These are phyloP conservation scores for Rhizomys pruinosus DNA, from an alignment of 2,113 vertebrate species.

Conservation along the genomic window DNA sequence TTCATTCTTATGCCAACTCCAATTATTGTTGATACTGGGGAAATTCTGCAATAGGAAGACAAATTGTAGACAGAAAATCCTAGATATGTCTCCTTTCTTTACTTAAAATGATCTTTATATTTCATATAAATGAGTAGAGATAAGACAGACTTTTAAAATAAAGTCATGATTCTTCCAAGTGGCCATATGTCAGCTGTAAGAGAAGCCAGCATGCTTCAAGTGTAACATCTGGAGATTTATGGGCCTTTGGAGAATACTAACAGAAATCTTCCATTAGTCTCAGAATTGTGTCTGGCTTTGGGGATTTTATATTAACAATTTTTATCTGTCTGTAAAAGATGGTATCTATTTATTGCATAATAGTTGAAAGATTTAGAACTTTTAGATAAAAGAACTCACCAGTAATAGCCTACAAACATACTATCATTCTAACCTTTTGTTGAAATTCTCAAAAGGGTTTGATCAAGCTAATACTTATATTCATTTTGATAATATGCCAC, in stretches of 20 bases:
- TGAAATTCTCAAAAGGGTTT: background rate
- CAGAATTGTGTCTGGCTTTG: constrained; percentile 50
- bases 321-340: constrained; percentile 53
- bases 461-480: constrained; percentile 6
- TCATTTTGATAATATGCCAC: background rate
- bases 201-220: background rate
- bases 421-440: background rate
- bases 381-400: background rate
- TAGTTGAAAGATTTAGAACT: constrained; percentile 55
- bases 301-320: constrained; percentile 41
- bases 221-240: constrained; percentile 43
- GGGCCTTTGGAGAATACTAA: background rate
- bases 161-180: constrained; percentile 53
- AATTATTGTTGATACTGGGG: background rate
- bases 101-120: constrained; percentile 38
- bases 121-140: constrained; percentile 25
- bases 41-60: constrained; percentile 27
- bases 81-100: constrained; percentile 51
- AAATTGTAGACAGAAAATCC: constrained; percentile 25
- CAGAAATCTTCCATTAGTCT: background rate
- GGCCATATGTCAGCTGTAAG: background rate
- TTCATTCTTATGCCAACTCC: constrained; percentile 17
- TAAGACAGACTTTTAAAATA: constrained; percentile 70
- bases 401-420: background rate
- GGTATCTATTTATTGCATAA: constrained; percentile 23